Evolutionary conservation across 2,888 invertebrate species (phyloP).

Genomic region (Ophraella communa): DNA sequence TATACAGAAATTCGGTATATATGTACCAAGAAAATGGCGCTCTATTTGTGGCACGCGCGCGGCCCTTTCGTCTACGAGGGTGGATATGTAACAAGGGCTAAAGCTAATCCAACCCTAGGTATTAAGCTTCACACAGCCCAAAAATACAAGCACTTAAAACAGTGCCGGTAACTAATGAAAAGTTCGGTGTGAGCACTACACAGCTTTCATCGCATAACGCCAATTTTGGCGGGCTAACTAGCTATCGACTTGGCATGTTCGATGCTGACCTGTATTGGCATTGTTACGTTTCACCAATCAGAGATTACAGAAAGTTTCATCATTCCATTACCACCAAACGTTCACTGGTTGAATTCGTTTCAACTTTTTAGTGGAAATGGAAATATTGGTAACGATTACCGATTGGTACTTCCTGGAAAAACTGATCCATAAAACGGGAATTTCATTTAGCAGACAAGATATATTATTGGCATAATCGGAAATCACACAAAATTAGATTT

Average conservation of each 20-base stretch:
- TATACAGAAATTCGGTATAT: slow-evolving; percentile 1
- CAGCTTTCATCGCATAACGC: slow-evolving; percentile 51
- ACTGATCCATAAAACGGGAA: background rate
- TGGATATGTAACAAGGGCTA: slow-evolving; percentile 65
- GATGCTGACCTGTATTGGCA: background rate
- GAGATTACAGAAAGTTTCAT: background rate
- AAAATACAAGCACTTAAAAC: slow-evolving; percentile 73
- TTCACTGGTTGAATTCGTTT: background rate
- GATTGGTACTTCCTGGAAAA: background rate
- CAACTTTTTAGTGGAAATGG: background rate
- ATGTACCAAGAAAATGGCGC: slow-evolving; percentile 21
- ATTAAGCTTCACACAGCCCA: slow-evolving; percentile 69
- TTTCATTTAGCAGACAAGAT: background rate
- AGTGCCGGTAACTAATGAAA: slow-evolving; percentile 67
- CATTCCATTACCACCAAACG: background rate
- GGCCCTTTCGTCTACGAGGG: slow-evolving; percentile 58
- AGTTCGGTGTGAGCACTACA: slow-evolving; percentile 62
- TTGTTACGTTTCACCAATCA: background rate
- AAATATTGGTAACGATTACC: background rate
- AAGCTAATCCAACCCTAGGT: slow-evolving; percentile 64
- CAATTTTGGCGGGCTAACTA: slow-evolving; percentile 10
- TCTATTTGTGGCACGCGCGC: slow-evolving; percentile 54
- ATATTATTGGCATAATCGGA: background rate
- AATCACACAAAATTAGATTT: no score
- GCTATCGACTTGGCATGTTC: background rate